Conservation (phyloP, 2,888 invertebrate species). For the Rotaria macrura region DNA sequence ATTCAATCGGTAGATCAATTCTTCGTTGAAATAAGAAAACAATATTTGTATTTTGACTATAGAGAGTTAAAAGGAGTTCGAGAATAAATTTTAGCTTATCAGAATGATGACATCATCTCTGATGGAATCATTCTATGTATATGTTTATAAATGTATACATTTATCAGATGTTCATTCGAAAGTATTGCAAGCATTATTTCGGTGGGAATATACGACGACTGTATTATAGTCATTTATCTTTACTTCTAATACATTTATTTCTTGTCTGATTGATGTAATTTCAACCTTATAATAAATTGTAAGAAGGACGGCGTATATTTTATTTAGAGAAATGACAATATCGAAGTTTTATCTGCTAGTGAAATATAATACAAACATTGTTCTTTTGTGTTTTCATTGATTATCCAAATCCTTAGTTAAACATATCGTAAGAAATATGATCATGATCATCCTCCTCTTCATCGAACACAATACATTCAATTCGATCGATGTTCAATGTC, state of each 20-base stretch:
- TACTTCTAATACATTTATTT: background rate
- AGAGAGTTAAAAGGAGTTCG: too few relatives aligned
- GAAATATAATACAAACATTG: background rate
- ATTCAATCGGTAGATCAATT: too few relatives aligned
- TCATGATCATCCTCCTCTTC: too few relatives aligned
- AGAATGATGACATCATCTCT: background rate
- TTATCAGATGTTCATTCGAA: background rate
- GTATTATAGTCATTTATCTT: background rate
- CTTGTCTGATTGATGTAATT: background rate
- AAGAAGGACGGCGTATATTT: background rate
- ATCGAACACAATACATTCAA: background rate
- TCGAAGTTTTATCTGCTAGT: background rate
- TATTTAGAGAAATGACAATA: background rate
- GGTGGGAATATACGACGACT: background rate
- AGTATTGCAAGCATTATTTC: background rate
- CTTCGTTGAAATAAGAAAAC: too few relatives aligned
- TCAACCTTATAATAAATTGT: background rate
- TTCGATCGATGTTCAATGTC: background rate
- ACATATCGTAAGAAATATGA: background rate
- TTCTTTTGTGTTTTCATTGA: background rate
- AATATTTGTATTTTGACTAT: background rate
- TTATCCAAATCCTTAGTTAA: background rate
- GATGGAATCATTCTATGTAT: background rate
- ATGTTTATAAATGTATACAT: background rate
- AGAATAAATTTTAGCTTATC: background rate